Percentiles rank a stretch among this genome's conserved stretches.
phyloP scores from a whole-genome alignment of 2,113 vertebrate genomes.

The Cynocephalus volans region DNA sequence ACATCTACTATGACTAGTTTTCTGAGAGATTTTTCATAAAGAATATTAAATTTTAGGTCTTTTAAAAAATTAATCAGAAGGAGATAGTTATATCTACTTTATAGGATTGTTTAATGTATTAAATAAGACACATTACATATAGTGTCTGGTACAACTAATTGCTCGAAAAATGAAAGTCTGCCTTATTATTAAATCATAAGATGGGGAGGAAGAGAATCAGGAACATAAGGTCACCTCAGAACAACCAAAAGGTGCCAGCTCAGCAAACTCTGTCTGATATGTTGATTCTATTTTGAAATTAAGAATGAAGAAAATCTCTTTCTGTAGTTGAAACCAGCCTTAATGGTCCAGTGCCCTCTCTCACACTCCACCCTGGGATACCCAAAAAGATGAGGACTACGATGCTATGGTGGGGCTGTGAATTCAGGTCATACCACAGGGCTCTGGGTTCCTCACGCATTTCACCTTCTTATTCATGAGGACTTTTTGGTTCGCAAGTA shows the following conservation, averaged over 20 bases:
- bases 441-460: not conserved
- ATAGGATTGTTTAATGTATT: not conserved
- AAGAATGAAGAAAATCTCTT: not conserved
- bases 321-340: not conserved
- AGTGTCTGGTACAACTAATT: not conserved
- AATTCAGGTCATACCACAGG: not conserved
- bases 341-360: not conserved
- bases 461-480: not conserved
- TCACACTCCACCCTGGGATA: not conserved
- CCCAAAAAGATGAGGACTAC: not conserved
- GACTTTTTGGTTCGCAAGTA: not conserved
- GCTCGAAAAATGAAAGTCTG: not conserved
- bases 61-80: not conserved
- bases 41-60: not conserved
- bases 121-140: not conserved
- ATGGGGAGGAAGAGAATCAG: not conserved
- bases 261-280: not conserved
- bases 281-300: not conserved
- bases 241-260: not conserved
- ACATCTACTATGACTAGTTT: not conserved
- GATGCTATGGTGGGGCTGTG: not conserved
- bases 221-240: not conserved
- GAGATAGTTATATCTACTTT: not conserved
- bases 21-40: not conserved
- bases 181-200: not conserved